phyloP scores from a whole-genome alignment of 2,113 vertebrate genomes.

The Myotis brandtii region DNA sequence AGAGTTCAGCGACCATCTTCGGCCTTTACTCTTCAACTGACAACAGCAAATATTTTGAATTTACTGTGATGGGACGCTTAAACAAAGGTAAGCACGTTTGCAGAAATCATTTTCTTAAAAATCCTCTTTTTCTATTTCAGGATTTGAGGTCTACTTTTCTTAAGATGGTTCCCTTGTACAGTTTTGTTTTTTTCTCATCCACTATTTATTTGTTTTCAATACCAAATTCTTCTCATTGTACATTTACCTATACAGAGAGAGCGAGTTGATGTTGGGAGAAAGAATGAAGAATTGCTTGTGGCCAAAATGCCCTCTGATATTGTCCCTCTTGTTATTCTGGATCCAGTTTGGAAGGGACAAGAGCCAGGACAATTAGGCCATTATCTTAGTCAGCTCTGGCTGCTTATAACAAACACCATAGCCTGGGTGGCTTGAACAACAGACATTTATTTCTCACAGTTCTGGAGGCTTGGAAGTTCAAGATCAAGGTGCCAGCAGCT shows the following conservation, averaged over 20 bases:
- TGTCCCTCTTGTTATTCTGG: background rate
- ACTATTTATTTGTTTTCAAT: background rate
- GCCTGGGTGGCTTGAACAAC: background rate
- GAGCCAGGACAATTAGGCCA: background rate
- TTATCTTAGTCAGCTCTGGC: background rate
- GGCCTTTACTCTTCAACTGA: slow-evolving; percentile 92
- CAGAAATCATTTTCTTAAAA: background rate
- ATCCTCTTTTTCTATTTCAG: background rate
- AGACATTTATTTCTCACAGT: background rate
- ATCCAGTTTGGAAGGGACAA: background rate
- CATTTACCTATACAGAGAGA: background rate
- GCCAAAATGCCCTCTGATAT: slow-evolving; percentile 1
- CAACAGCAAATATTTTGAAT: slow-evolving; percentile 95
- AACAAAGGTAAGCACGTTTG: slow-evolving; percentile 91
- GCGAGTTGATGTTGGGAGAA: background rate
- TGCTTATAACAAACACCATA: background rate
- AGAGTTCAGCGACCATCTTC: slow-evolving; percentile 90
- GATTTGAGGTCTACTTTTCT: background rate
- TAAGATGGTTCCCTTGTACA: background rate
- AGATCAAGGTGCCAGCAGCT: background rate
- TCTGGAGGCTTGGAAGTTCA: background rate
- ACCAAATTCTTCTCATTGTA: background rate
- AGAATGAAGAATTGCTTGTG: background rate
- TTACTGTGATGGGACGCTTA: slow-evolving; percentile 92
- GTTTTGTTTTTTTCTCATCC: background rate